Evolutionary conservation across 2,113 vertebrate species (phyloP).

Genomic region (Aleadryas rufinucha): DNA sequence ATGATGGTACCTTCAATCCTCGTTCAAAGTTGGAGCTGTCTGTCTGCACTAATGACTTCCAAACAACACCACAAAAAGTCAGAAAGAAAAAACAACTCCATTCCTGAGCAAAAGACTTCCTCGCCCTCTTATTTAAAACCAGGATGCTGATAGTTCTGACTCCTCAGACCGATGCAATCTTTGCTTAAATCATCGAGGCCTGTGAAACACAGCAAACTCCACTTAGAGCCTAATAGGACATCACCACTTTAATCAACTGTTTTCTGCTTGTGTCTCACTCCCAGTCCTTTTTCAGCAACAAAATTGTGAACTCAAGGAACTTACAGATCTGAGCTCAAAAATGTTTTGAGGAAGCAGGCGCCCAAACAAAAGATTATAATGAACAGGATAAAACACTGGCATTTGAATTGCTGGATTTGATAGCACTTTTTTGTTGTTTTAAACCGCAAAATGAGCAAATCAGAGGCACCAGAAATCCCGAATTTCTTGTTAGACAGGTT

Average conservation of each 20-base stretch:
- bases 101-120: background rate
- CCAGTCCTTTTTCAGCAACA: background rate
- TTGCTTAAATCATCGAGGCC: background rate
- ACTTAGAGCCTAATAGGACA: background rate
- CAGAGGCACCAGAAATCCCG: background rate
- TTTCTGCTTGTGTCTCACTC: background rate
- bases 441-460: background rate
- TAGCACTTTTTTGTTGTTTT: slow-evolving; percentile 34
- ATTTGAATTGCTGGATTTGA: background rate
- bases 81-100: background rate
- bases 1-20: background rate
- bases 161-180: background rate
- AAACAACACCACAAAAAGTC: background rate
- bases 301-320: background rate
- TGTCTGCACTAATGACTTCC: background rate
- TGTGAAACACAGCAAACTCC: background rate
- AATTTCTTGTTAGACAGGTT: slow-evolving; percentile 46
- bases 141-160: background rate
- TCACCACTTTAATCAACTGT: background rate
- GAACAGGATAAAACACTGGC: background rate
- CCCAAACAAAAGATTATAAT: background rate
- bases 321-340: background rate
- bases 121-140: background rate
- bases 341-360: background rate
- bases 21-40: background rate